phyloP scores from a whole-genome alignment of 2,888 invertebrate genomes.

The Rhagophthalmus giganteus region DNA sequence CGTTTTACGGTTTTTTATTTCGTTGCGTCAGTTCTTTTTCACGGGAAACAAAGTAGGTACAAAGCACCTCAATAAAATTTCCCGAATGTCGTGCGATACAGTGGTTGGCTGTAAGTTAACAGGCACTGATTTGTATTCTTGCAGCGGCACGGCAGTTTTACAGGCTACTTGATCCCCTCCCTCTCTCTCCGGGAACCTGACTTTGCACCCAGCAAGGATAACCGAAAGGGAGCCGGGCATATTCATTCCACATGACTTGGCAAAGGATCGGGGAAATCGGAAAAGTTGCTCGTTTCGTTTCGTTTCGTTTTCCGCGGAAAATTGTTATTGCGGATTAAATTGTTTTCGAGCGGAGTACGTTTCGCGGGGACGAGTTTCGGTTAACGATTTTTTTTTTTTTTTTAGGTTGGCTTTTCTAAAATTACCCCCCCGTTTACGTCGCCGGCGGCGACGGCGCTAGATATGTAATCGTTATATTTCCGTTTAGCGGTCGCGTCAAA shows the following conservation, averaged over 20 bases:
- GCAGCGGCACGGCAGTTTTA: constrained; percentile 46
- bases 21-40: constrained; percentile 31
- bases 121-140: constrained; percentile 49
- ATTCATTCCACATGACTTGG: constrained; percentile 33
- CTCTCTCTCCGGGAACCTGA: constrained; percentile 27
- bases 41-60: constrained; percentile 46
- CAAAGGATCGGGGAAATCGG: constrained; percentile 18
- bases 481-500: too few species aligned
- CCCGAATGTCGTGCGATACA: constrained; percentile 44
- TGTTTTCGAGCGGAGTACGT: too few species aligned
- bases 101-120: constrained; percentile 44
- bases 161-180: constrained; percentile 47
- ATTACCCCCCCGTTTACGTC: too few species aligned
- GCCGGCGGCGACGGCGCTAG: too few species aligned
- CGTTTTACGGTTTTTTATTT: constrained; percentile 19
- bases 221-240: constrained; percentile 17
- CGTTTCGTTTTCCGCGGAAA: too few species aligned
- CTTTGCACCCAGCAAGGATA: constrained; percentile 30
- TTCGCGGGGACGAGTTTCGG: too few species aligned
- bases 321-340: too few species aligned
- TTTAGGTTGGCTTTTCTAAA: too few species aligned
- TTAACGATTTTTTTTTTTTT: too few species aligned
- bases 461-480: too few species aligned
- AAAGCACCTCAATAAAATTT: constrained; percentile 47
- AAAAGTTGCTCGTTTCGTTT: too few species aligned